Evolutionary conservation across 1,140 invertebrate species (phyloP), one percentile per base, ranked within the genome.

Genomic region (Globodera rostochiensis): DNA sequence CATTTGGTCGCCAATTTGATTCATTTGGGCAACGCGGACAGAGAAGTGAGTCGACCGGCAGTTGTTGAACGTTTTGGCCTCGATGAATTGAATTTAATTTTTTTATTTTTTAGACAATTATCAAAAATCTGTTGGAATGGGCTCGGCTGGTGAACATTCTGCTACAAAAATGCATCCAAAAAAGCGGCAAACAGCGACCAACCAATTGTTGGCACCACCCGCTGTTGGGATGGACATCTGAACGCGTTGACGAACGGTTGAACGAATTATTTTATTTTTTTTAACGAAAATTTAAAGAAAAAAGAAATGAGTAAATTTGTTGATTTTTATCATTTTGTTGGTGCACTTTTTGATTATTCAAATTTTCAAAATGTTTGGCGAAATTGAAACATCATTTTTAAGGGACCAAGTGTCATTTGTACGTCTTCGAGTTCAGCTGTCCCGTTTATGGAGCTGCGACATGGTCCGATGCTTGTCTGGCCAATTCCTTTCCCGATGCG

Each of bases 161-260:
- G 21, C 66, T 86, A 8, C 45, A 79, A 77, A 50, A 66, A 50
- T 69, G 47, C 70, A 66, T 64, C 67, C 66, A 71, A n/a, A 71
- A 69, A 13, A 57, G 60, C 50, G 46, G 21, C 11, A 60, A 11
- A 11, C 76, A 53, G 13, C 21, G 66, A 9, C 92, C 76, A 4
- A 96, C 96, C 90, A 93, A 94, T 87, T 96, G 95, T 64, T 95
- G 97, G 90, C 98, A 96, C 96, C 96, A 99, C 92, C 96, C 96
- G 21, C 93, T 98, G 49, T 91, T 99, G 8, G 96, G 96, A n/a
- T 98, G 96, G 95, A 96, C 96, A 91, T 94, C 94, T 11, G 95
- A 96, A 85, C 93, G 93, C 11, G 93, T 95, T 70, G 95, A 97
- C 89, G 90, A 90, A 77, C 91, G 91, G 91, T 91, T 75, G 0